Evolutionary conservation across 2,113 vertebrate species (phyloP).

Genomic region (Tonatia bakeri): DNA sequence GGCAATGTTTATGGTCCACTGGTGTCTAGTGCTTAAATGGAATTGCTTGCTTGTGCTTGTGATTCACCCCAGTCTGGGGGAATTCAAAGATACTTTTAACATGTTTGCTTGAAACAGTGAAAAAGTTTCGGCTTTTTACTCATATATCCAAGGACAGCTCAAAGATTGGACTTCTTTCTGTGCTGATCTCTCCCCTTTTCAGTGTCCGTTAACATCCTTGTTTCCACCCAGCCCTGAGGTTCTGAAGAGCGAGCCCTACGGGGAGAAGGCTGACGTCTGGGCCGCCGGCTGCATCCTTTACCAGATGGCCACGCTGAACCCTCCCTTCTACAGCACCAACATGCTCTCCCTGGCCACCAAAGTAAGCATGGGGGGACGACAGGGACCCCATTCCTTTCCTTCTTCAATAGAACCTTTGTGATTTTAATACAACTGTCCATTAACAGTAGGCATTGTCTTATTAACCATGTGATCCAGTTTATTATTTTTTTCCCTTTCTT

Average conservation of each 20-base stretch:
- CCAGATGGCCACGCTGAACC: slow-evolving; percentile 90
- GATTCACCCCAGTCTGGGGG: background rate
- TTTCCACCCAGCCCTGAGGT: slow-evolving; percentile 85
- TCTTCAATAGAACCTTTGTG: background rate
- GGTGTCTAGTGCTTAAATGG: background rate
- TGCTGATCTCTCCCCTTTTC: background rate
- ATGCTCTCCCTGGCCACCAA: slow-evolving; percentile 91
- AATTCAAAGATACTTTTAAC: background rate
- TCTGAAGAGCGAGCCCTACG: slow-evolving; percentile 89
- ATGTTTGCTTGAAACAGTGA: background rate
- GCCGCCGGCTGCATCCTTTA: slow-evolving; percentile 91
- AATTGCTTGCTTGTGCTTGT: background rate
- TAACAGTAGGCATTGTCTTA: background rate
- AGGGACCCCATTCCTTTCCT: background rate
- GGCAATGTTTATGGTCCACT: background rate
- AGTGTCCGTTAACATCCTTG: background rate
- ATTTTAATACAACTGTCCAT: background rate
- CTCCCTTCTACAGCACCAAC: slow-evolving; percentile 90
- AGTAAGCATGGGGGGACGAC: slow-evolving; percentile 68
- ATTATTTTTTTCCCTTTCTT: background rate
- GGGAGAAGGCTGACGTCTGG: slow-evolving; percentile 94
- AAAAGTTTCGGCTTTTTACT: background rate
- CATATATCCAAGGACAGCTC: background rate
- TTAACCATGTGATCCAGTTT: background rate
- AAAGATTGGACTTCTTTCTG: background rate